These are phyloP conservation scores for Tadarida brasiliensis DNA, from an alignment of 2,797 vertebrate genomes.

Conservation along the genomic window DNA sequence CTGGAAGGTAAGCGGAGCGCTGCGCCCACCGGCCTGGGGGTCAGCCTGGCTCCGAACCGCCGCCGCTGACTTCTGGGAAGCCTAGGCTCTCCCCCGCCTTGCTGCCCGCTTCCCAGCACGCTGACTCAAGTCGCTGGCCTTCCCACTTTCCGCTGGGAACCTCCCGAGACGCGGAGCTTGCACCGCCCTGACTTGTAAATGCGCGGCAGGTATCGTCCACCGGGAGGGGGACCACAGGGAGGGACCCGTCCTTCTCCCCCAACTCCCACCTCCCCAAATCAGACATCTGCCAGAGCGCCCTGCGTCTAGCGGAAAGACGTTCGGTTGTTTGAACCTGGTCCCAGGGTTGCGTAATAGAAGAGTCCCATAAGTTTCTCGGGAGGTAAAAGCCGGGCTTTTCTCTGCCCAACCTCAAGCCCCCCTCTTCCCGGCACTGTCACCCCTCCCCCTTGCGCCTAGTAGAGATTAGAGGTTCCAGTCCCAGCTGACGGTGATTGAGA, in stretches of 20 bases:
- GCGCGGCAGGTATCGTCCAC: conserved; percentile 20
- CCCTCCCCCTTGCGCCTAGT: not conserved
- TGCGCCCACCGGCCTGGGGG: not conserved
- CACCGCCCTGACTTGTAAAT: not conserved
- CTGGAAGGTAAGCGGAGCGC: conserved; percentile 62
- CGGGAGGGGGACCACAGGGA: not conserved
- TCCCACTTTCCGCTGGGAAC: conserved; percentile 61
- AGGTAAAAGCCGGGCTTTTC: not conserved
- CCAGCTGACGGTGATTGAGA: not conserved
- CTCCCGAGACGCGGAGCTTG: not conserved
- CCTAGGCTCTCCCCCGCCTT: not conserved
- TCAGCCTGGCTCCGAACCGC: not conserved
- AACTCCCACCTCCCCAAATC: fast-evolving
- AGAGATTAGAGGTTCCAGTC: not conserved
- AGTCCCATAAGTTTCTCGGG: conserved; percentile 71
- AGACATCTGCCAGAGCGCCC: not conserved
- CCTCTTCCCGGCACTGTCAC: not conserved
- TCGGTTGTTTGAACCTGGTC: conserved; percentile 10
- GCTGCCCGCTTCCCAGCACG: conserved; percentile 54
- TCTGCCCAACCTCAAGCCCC: not conserved
- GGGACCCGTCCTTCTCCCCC: not conserved
- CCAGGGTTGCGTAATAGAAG: conserved; percentile 60
- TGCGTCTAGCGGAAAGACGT: conserved; percentile 8
- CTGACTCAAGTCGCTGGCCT: conserved; percentile 64
- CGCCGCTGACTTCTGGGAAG: conserved; percentile 22